Evolutionary conservation across 2,888 invertebrate genomes (phyloP), one percentile per base, ranked within the genome.

Genomic region (Nineta flava): DNA sequence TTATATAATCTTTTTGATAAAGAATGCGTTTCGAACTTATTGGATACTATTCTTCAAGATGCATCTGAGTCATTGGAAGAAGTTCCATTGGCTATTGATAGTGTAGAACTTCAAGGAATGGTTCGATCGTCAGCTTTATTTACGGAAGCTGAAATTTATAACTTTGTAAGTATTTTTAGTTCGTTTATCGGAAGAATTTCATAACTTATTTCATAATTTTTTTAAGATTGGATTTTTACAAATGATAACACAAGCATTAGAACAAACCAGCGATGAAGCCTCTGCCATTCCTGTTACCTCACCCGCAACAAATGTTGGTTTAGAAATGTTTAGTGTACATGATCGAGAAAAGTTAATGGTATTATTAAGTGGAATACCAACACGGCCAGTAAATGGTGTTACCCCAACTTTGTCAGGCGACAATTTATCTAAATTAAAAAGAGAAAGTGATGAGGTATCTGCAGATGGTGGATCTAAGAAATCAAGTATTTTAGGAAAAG

Each of bases 1-100:
- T 68, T 94, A 48, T 91, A 87, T 68, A 72, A 74, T 12, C 77
- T 79, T 58, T 88, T 93, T 67, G 86, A 88, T 58, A 81, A 81
- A 57, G 81, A 84, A 59, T 81, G 82, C 57, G 79, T 92, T 56
- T 82, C 83, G 53, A 78, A 83, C 51, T 74, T 92, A 48, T 70
- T 93, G 56, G 90, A 90, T 60, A 69, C 76, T 21, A 75, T 90
- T 59, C 62, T 81, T 42, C 64, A 64, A 19, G 58, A 60, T 2
- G 65, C 67, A 31, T 64, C 65, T 52, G 53, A 57, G 46, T 48
- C 38, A 41, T 55, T 65, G 4, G 65, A 65, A 19, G 70, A 69
- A 40, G 71, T 71, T 50, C 73, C 74, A 10, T 67, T 68, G 7
- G 60, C 70, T 9, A 68, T 67, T 17, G 65, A 68, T 49, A 64